Base-by-base conservation (phyloP, 2,888 invertebrate genomes). In the Trypoxylon attenuatum region DNA sequence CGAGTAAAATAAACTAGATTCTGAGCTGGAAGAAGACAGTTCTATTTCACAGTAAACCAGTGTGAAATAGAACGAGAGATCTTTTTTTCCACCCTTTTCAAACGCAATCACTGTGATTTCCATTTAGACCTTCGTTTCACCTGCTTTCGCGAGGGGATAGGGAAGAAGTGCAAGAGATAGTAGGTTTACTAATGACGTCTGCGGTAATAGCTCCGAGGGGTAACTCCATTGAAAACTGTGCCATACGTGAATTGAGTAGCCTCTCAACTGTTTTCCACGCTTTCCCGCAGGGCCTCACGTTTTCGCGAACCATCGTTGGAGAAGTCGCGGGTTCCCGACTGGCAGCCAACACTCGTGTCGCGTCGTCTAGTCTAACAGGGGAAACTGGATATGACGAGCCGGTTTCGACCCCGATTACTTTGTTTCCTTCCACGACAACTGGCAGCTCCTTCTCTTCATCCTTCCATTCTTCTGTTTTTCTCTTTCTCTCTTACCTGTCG, bases 61-160 rank as follows among this genome's bases (percentile, higher is more conserved):
- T n/a, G n/a, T n/a, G n/a, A n/a, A n/a, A n/a, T n/a, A n/a, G n/a
- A n/a, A n/a, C n/a, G n/a, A n/a, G n/a, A n/a, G n/a, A 16, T 54
- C 52, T 59, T 25, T 41, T 23, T 27, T 16, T 8, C 21, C 16
- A 18, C 13, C 45, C 53, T 56, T 64, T 73, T 61, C 60, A 70
- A 60, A 64, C 60, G 58, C 69, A 70, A 66, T 73, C 59, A 55
- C 58, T 52, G 66, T 61, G 74, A 73, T 73, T 70, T 73, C 60
- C 61, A 73, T 70, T 66, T 60, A 60, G 57, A 16, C 57, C 49
- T 68, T 59, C 61, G 61, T 64, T 61, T 69, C 57, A 43, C 25
- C 69, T 47, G n/a, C n/a, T n/a, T 16, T 55, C 54, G 18, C 23
- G 23, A 51, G 18, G 27, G 8, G n/a, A n/a, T n/a, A n/a, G n/a